These are phyloP conservation scores for Carpatolechia fugitivella DNA, from an alignment of 2,888 invertebrate species.

Conservation along the genomic window DNA sequence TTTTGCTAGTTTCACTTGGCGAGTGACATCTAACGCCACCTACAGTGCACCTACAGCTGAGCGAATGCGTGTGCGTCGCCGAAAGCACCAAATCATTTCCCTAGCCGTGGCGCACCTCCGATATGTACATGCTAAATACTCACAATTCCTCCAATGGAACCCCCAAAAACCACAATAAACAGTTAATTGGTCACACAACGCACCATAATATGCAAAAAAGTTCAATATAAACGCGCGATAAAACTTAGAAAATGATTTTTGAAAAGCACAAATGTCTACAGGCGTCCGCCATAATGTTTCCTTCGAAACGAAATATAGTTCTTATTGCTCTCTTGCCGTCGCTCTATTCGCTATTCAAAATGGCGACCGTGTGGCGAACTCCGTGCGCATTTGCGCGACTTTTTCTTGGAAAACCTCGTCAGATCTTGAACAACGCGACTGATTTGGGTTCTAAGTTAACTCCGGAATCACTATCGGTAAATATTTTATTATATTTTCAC, in stretches of 20 bases:
- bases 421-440: constrained; percentile 70
- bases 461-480: constrained; percentile 72
- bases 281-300: constrained; percentile 81
- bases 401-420: constrained; percentile 69
- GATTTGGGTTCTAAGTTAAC: constrained; percentile 64
- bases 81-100: constrained; percentile 81
- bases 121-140: constrained; percentile 77
- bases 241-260: constrained; percentile 80
- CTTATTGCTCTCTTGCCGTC: constrained; percentile 75
- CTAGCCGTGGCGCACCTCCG: constrained; percentile 79
- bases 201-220: constrained; percentile 79
- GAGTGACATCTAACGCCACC: constrained; percentile 75
- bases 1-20: constrained; percentile 65
- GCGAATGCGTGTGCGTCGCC: constrained; percentile 77
- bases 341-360: constrained; percentile 81
- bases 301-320: constrained; percentile 80
- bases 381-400: constrained; percentile 73
- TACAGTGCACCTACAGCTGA: constrained; percentile 79
- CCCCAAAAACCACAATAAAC: constrained; percentile 75
- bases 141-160: constrained; percentile 71
- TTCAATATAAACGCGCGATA: constrained; percentile 78
- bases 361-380: constrained; percentile 78
- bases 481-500: constrained; percentile 69
- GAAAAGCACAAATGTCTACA: constrained; percentile 78
- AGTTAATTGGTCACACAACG: constrained; percentile 70